These are phyloP conservation scores for Mamestra configurata DNA, from an alignment of 1,140 invertebrate species.

Conservation along the genomic window DNA sequence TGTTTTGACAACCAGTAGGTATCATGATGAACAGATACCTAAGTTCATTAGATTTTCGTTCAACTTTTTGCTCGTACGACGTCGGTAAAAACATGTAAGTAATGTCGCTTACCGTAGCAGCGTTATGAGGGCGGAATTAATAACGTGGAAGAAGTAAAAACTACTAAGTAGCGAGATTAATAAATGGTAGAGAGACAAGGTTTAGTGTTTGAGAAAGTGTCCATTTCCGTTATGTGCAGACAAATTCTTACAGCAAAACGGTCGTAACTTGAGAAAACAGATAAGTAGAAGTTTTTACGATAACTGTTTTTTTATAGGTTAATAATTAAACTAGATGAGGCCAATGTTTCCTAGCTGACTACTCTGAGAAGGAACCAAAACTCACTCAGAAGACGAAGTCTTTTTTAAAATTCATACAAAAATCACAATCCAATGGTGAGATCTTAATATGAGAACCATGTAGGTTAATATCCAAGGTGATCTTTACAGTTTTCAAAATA, in stretches of 20 bases:
- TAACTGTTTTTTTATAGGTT: too few species aligned
- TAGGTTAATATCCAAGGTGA: background rate
- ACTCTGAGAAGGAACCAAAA: too few species aligned
- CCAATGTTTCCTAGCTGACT: too few species aligned
- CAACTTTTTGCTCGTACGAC: background rate
- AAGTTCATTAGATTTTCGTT: constrained; percentile 43
- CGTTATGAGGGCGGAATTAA: constrained; percentile 19
- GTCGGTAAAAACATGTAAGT: constrained; percentile 7
- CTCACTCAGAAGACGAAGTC: too few species aligned
- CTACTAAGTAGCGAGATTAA: constrained; percentile 33
- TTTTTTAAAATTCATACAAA: too few species aligned
- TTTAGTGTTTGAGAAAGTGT: constrained; percentile 10
- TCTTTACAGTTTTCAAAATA: background rate
- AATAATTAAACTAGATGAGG: too few species aligned
- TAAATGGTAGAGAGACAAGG: constrained; percentile 15
- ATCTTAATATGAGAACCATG: too few species aligned
- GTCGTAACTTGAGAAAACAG: background rate
- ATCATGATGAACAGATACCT: constrained; percentile 16
- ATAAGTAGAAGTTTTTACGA: too few species aligned
- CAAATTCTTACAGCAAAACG: constrained; percentile 3
- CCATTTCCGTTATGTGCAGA: constrained; percentile 16
- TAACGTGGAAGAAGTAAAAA: constrained; percentile 34
- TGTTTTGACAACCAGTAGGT: constrained; percentile 42
- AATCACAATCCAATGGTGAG: too few species aligned
- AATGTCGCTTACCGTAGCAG: constrained; percentile 11